Conservation (phyloP, 2,113 vertebrate species). For the Xenus cinereus region DNA sequence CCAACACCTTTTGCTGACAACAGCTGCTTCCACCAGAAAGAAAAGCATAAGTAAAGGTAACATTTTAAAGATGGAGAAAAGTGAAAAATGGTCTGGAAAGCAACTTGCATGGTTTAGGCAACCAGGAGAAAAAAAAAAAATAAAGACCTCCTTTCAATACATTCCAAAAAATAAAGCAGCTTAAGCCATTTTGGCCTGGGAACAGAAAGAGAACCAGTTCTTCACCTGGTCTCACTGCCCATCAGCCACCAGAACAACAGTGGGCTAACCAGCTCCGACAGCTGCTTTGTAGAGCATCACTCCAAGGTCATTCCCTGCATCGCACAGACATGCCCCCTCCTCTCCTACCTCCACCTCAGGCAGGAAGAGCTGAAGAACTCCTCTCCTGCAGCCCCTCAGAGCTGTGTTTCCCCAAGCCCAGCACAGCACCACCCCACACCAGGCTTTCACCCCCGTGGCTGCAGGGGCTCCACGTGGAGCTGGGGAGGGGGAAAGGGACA, state of each 20-base stretch:
- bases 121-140: not conserved
- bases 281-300: not conserved
- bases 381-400: not conserved
- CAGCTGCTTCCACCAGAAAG: not conserved
- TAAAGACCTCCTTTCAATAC: not conserved
- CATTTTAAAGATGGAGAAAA: not conserved
- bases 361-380: not conserved
- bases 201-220: not conserved
- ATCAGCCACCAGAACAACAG: not conserved
- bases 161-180: not conserved
- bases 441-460: fast-evolving
- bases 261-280: not conserved
- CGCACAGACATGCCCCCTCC: not conserved
- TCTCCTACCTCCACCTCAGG: not conserved
- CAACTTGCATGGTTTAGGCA: not conserved
- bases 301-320: not conserved
- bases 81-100: not conserved
- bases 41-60: not conserved
- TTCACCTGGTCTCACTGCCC: not conserved
- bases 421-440: not conserved
- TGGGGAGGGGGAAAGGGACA: not conserved
- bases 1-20: not conserved
- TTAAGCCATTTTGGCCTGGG: not conserved
- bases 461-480: fast-evolving
- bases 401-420: not conserved